Conservation (phyloP, 2,797 vertebrate genomes). For the Pampus argenteus region DNA sequence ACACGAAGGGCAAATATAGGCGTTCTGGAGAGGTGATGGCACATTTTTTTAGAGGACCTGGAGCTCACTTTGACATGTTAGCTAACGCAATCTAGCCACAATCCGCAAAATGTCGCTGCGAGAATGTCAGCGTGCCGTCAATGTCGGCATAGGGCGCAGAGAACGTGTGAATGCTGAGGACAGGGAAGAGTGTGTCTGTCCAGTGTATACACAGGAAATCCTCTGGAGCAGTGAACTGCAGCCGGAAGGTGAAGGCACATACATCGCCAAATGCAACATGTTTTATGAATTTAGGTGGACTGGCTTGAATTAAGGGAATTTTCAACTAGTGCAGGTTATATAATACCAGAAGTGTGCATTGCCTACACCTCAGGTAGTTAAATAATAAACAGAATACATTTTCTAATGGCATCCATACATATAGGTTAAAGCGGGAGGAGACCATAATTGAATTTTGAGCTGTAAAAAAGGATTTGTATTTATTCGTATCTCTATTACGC, state of each 20-base stretch:
- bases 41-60: constrained; percentile 15
- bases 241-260: not conserved
- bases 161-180: not conserved
- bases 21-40: constrained; percentile 28
- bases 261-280: not conserved
- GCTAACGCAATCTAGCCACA: constrained; percentile 30
- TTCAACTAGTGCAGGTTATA: too few relatives aligned
- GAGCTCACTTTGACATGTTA: constrained; percentile 28
- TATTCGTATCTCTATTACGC: not conserved
- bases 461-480: not conserved
- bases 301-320: too few relatives aligned
- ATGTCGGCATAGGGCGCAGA: not conserved
- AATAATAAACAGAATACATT: too few relatives aligned
- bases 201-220: not conserved
- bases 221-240: not conserved
- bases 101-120: constrained; percentile 4
- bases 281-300: too few relatives aligned
- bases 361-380: too few relatives aligned
- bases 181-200: not conserved
- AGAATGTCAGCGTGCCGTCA: constrained; percentile 26
- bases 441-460: too few relatives aligned
- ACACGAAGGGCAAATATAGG: constrained; percentile 4
- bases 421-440: too few relatives aligned
- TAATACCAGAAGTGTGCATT: too few relatives aligned
- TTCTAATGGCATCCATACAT: too few relatives aligned